Conservation (phyloP, 2,797 vertebrate genomes). For the Gymnoscopelus braueri region DNA sequence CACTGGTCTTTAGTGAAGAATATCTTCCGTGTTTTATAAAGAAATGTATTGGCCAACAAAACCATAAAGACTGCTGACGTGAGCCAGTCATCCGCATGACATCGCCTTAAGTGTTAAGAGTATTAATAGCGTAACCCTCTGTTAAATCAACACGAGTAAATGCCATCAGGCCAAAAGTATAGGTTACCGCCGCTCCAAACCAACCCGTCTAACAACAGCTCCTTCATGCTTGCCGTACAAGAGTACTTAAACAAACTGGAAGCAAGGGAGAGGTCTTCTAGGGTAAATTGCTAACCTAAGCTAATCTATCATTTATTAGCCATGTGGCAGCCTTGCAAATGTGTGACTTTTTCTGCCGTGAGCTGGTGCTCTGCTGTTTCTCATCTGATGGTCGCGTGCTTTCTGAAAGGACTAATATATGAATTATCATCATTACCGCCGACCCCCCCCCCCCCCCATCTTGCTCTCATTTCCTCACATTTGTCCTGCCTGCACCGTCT, state of each 20-base stretch:
- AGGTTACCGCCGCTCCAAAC: neutral
- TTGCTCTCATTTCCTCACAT: too few relatives aligned
- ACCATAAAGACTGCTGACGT: neutral
- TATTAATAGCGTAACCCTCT: constrained; percentile 23
- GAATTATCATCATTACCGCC: too few relatives aligned
- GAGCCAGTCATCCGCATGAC: constrained; percentile 19
- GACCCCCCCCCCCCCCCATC: too few relatives aligned
- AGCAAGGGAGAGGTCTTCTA: constrained; percentile 6
- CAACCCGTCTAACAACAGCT: neutral
- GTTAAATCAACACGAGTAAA: constrained; percentile 16
- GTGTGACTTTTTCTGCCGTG: neutral
- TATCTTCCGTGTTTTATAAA: constrained; percentile 2
- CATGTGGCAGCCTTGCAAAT: neutral
- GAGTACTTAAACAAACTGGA: neutral
- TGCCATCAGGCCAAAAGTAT: constrained; percentile 7
- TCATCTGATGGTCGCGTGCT: neutral
- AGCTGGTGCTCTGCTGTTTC: neutral
- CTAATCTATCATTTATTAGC: neutral
- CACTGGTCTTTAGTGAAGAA: neutral
- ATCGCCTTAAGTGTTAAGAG: neutral
- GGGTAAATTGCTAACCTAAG: neutral
- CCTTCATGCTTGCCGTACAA: neutral
- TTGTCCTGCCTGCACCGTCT: too few relatives aligned
- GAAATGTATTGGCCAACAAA: neutral
- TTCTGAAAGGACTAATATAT: too few relatives aligned